These are phyloP conservation scores for Oikopleura vanhoeffeni DNA, from an alignment of 23 tunicate species.

Conservation along the genomic window DNA sequence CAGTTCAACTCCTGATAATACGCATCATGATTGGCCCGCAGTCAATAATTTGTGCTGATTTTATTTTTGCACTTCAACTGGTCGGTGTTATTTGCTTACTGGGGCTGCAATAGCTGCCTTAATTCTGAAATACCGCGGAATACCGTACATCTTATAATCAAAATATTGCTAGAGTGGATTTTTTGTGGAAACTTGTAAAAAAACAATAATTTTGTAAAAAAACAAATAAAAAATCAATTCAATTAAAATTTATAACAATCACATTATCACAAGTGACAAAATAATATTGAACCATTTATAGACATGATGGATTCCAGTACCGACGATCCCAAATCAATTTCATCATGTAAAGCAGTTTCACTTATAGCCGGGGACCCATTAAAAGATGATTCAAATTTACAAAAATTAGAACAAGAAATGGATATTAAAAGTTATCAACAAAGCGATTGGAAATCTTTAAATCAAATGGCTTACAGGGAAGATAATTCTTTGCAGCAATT, in stretches of 20 bases:
- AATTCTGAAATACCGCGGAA: no score
- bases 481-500: not conserved
- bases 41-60: no score
- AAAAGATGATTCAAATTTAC: not conserved
- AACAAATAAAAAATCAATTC: not conserved
- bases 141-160: no score
- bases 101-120: no score
- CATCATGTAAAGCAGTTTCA: not conserved
- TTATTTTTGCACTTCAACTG: no score
- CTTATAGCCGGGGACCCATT: not conserved
- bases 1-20: no score
- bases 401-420: not conserved
- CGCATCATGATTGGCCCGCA: no score
- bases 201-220: no score
- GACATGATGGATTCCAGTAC: not conserved
- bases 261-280: not conserved
- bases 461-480: not conserved
- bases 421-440: not conserved
- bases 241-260: no score
- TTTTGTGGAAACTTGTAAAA: no score
- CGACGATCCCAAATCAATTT: not conserved
- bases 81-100: no score
- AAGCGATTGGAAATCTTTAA: not conserved
- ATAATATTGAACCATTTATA: not conserved
- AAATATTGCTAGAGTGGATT: no score